Evolutionary conservation across 2,113 vertebrate genomes (phyloP).

Genomic region (Opisthocomus hoazin): DNA sequence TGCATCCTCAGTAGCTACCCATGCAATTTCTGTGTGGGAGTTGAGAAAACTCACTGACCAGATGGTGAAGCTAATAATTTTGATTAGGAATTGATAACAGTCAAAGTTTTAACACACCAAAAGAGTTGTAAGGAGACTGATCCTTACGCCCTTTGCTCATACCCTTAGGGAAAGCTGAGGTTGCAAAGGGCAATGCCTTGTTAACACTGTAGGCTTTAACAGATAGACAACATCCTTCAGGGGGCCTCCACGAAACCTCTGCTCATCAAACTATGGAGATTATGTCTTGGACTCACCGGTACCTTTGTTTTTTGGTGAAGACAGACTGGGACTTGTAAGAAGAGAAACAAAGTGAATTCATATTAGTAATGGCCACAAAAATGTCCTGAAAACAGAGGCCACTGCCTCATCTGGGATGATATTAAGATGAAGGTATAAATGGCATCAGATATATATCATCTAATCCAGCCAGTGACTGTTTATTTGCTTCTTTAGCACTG

Average conservation of each 20-base stretch:
- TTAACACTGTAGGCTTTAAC: background rate
- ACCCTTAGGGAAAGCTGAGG: background rate
- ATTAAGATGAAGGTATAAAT: background rate
- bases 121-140: background rate
- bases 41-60: background rate
- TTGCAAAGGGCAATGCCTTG: background rate
- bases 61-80: background rate
- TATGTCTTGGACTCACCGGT: background rate
- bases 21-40: background rate
- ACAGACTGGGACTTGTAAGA: background rate
- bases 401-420: background rate
- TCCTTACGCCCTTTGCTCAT: background rate
- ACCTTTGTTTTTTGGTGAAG: background rate
- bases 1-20: background rate
- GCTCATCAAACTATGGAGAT: background rate
- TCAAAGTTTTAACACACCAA: background rate
- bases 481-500: background rate
- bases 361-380: background rate
- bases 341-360: background rate
- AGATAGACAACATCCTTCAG: background rate
- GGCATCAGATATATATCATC: background rate
- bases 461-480: background rate
- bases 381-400: background rate
- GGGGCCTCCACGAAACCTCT: background rate
- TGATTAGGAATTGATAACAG: background rate